Conservation (phyloP, 2,113 vertebrate genomes). For the Cinclus mexicanus region DNA sequence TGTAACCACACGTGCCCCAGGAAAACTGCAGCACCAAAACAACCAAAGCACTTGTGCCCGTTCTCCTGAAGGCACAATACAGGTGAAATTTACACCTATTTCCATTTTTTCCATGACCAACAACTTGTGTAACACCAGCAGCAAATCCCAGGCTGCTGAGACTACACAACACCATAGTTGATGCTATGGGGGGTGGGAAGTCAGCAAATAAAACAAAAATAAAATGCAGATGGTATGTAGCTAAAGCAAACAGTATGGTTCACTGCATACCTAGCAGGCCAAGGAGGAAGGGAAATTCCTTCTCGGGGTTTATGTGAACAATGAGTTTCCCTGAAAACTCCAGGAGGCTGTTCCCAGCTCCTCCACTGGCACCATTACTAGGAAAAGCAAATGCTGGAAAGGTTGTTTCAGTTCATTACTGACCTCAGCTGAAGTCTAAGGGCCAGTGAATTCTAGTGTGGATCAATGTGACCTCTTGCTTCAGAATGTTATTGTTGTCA, state of each 20-base stretch:
- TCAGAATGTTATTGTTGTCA: not conserved
- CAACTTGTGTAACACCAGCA: accelerated
- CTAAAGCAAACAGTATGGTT: conserved; percentile 66
- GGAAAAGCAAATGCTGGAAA: conserved; percentile 4
- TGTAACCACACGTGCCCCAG: accelerated
- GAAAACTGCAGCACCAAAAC: not conserved
- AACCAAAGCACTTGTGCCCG: not conserved
- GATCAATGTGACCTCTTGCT: conserved; percentile 54
- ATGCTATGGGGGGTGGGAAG: not conserved
- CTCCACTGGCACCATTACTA: not conserved
- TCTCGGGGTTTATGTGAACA: conserved; percentile 56
- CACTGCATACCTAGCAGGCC: conserved; percentile 41
- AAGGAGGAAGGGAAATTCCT: conserved; percentile 38
- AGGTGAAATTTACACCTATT: not conserved
- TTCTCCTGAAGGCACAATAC: not conserved
- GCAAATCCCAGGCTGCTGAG: not conserved
- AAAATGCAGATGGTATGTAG: conserved; percentile 10
- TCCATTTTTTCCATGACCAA: not conserved
- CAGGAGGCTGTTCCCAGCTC: conserved; percentile 27
- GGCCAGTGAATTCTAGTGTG: not conserved
- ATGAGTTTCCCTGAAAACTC: conserved; percentile 69
- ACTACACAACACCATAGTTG: accelerated
- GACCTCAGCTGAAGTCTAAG: conserved; percentile 12
- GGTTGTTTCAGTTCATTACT: conserved; percentile 43
- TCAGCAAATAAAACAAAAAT: conserved; percentile 59